Evolutionary conservation across 2,888 invertebrate species (phyloP).

Genomic region (Drosophila kokeensis): DNA sequence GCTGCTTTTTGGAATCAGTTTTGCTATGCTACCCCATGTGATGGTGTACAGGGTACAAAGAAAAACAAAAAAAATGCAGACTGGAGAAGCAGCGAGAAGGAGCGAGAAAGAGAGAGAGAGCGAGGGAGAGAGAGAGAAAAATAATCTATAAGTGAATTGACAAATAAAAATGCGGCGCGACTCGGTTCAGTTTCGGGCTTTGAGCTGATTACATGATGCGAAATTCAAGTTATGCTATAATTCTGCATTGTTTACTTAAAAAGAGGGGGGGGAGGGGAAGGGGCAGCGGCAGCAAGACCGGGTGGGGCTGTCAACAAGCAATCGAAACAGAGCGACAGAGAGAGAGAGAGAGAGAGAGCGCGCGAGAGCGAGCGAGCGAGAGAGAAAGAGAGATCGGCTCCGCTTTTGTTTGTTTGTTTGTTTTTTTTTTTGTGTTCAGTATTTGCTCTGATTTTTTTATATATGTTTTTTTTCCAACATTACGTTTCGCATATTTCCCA

Average conservation of each 20-base stretch:
- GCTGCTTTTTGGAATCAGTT: neutral
- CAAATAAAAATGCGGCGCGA: slow-evolving; percentile 70
- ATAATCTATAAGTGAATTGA: slow-evolving; percentile 74
- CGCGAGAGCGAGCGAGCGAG: neutral
- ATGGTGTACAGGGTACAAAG: neutral
- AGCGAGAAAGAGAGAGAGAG: no score
- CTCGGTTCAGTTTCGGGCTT: slow-evolving; percentile 22
- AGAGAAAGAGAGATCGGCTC: slow-evolving; percentile 6
- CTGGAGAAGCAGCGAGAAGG: neutral
- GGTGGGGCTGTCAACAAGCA: neutral
- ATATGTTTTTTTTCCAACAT: slow-evolving; percentile 27
- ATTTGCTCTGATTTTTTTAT: slow-evolving; percentile 42
- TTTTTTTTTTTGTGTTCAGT: slow-evolving; percentile 31
- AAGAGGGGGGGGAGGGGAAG: neutral
- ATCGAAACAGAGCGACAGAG: neutral
- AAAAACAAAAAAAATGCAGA: neutral
- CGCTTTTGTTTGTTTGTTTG: slow-evolving; percentile 26
- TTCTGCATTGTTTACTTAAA: slow-evolving; percentile 67
- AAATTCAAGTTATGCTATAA: slow-evolving; percentile 78
- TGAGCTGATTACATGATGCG: slow-evolving; percentile 73
- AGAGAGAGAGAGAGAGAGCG: neutral
- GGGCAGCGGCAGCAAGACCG: slow-evolving; percentile 1
- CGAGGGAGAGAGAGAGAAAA: slow-evolving; percentile 14
- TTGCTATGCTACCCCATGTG: neutral
- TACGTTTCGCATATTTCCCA: slow-evolving; percentile 75